phyloP scores from a whole-genome alignment of 2,797 vertebrate species.

The Pipistrellus nathusii region DNA sequence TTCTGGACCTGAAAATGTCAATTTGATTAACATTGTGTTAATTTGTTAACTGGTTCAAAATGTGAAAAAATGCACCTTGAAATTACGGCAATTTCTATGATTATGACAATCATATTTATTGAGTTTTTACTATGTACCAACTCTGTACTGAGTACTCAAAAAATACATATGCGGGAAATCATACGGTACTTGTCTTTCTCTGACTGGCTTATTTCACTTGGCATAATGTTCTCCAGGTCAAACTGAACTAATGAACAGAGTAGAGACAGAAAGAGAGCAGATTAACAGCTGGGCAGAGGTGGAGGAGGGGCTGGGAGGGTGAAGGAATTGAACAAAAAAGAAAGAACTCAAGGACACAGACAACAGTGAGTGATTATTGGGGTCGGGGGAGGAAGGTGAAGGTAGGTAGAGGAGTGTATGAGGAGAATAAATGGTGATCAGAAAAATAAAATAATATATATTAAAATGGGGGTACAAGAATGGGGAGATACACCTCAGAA shows the following conservation, averaged over 20 bases:
- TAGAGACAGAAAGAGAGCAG: neutral
- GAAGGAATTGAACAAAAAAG: neutral
- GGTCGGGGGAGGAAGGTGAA: neutral
- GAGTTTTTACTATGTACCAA: neutral
- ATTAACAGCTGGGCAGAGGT: neutral
- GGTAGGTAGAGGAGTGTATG: neutral
- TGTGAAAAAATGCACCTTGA: neutral
- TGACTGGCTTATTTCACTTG: neutral
- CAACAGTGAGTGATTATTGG: neutral
- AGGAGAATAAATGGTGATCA: neutral
- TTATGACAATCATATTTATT: neutral
- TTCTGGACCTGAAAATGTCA: slow-evolving; percentile 6
- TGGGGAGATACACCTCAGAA: neutral
- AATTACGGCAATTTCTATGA: neutral
- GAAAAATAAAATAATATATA: neutral
- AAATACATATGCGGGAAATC: neutral
- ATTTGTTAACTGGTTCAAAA: neutral
- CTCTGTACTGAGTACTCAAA: neutral
- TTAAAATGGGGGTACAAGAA: neutral
- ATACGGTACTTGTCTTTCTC: neutral
- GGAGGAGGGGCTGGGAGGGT: neutral
- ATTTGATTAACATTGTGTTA: no score
- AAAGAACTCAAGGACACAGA: neutral
- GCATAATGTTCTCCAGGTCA: neutral
- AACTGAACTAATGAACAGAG: neutral